Conservation (phyloP, 1,140 invertebrate species). For the Stegodyphus dumicola region DNA sequence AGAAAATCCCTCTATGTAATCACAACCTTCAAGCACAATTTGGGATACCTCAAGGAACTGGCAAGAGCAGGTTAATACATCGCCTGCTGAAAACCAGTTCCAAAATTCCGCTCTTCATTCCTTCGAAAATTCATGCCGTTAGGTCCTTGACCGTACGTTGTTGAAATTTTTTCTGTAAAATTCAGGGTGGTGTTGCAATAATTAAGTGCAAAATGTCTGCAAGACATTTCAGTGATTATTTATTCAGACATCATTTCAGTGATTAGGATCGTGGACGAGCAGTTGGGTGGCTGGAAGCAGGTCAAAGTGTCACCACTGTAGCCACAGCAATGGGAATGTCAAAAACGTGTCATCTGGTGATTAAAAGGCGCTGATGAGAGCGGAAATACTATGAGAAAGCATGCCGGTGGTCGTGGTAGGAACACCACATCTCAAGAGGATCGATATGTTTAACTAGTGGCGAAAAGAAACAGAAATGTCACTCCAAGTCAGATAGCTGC, state of each 20-base stretch:
- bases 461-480: background rate
- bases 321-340: background rate
- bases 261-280: conserved; percentile 3
- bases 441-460: background rate
- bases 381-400: background rate
- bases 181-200: background rate
- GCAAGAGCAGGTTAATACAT: too few relatives aligned
- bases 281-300: background rate
- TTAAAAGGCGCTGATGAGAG: background rate
- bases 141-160: background rate
- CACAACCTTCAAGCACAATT: too few relatives aligned
- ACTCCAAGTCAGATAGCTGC: background rate
- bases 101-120: background rate
- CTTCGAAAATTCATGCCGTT: conserved; percentile 10
- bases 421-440: background rate
- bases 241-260: conserved; percentile 4
- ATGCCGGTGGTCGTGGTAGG: conserved; percentile 1
- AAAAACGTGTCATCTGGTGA: background rate
- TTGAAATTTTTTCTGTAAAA: background rate
- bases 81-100: too few relatives aligned
- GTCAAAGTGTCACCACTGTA: background rate
- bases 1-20: too few relatives aligned
- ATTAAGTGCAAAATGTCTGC: conserved; percentile 13
- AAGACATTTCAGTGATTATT: conserved; percentile 1
- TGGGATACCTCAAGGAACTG: too few relatives aligned